A percentile compares a stretch with the other conserved stretches of the same genome.
Conservation (phyloP, 2,888 invertebrate genomes). For the Linnaemya vulpina region DNA sequence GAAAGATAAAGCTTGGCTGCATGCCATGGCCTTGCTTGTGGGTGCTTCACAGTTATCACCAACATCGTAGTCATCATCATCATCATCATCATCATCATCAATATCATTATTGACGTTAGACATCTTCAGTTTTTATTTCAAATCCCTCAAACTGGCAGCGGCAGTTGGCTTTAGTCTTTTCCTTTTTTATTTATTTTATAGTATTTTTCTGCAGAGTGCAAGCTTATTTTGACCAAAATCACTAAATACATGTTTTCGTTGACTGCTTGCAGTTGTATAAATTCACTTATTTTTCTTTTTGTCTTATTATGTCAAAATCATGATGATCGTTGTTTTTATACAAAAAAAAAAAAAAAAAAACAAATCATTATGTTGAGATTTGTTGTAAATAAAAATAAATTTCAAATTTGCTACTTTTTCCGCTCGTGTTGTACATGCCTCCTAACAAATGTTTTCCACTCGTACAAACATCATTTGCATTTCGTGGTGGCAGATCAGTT, state of each 20-base stretch:
- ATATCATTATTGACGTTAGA: not conserved
- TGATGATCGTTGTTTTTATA: conserved; percentile 72
- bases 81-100: conserved; percentile 22
- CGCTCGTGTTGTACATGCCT: conserved; percentile 59
- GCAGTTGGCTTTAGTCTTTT: not conserved
- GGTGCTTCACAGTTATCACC: conserved; percentile 41
- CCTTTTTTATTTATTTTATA: conserved; percentile 23
- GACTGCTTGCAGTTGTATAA: conserved; percentile 50
- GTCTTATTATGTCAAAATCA: conserved; percentile 48
- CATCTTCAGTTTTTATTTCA: not conserved
- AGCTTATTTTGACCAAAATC: conserved; percentile 63
- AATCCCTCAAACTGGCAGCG: not conserved
- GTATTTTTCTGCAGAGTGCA: conserved; percentile 20
- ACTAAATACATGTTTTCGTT: conserved; percentile 53
- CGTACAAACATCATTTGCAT: conserved; percentile 58
- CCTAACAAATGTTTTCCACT: conserved; percentile 65
- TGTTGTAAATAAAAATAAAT: conserved; percentile 66
- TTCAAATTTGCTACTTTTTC: conserved; percentile 64
- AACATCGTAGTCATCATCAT: conserved; percentile 15
- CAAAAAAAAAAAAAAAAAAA: no score
- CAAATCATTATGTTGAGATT: conserved; percentile 62
- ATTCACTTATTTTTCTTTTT: conserved; percentile 4
- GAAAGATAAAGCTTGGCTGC: conserved; percentile 25
- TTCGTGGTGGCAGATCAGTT: conserved; percentile 48
- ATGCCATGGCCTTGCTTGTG: conserved; percentile 63